Base-by-base conservation (phyloP, 2,888 invertebrate species). In the Merodon equestris region DNA sequence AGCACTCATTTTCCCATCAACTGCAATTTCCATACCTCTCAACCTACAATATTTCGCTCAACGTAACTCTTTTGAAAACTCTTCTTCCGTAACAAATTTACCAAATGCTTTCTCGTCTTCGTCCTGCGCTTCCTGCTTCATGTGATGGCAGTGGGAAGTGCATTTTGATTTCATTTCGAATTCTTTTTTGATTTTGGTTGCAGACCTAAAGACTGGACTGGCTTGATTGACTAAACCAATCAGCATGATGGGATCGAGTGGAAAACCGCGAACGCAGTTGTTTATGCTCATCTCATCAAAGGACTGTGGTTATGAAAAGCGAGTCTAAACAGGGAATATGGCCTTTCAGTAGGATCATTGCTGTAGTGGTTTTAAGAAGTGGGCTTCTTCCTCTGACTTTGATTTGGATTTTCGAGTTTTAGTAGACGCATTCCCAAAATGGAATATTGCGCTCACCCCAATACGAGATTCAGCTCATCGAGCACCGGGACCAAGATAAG, bases 21-120 rank as follows among this genome's bases (percentile, higher is more conserved):
- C 44, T 58, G 60, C 42, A 53, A 60, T 70, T 70, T 54, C 54
- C 68, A 70, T 70, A 70, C 68, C 68, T 68, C 60, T 68, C 51
- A 68, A 60, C 51, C 45, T 45, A n/a, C n/a, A n/a, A n/a, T n/a
- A 58, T 68, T 60, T 68, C 50, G 14, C 51, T 67, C 17, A 10
- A 45, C 38, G 60, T 60, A 38, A 58, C 68, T 60, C 53, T 17
- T 57, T 48, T 47, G 47, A 1, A 44, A 40, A 42, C 48, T 56
- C 48, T 36, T 38, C 27, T 38, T 48, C 42, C 42, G 19, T 10
- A 66, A 66, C 36, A 15, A 56, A n/a, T 40, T 17, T 15, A 40
- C 40, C 27, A 14, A 27, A 47, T 18, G 36, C 27, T 44, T 34
- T 12, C n/a, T n/a, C n/a, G n/a, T n/a, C n/a, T n/a, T 12, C 45